Evolutionary conservation across 1,140 invertebrate species (phyloP).

Genomic region (Neuroterus valhalla): DNA sequence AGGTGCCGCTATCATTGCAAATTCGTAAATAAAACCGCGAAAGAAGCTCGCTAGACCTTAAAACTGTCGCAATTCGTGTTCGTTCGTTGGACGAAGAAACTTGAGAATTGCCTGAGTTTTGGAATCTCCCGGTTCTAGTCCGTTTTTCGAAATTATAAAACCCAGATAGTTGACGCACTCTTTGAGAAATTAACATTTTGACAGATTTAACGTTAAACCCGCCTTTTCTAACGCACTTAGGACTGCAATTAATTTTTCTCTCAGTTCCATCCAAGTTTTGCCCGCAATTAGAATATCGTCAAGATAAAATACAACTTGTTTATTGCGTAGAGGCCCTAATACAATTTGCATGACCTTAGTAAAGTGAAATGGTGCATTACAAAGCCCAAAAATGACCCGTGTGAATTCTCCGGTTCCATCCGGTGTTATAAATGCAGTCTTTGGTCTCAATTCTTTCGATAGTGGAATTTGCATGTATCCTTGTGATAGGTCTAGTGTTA

Average conservation of each 20-base stretch:
- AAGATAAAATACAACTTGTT: neutral
- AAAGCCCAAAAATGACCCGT: neutral
- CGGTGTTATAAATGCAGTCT: neutral
- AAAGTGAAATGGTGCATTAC: neutral
- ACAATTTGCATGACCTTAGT: neutral
- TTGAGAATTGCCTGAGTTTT: too few relatives aligned
- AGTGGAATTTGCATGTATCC: neutral
- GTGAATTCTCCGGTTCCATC: neutral
- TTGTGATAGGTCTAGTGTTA: neutral
- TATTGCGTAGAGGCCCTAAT: neutral
- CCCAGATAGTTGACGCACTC: neutral
- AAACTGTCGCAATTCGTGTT: too few relatives aligned
- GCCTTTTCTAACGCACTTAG: neutral
- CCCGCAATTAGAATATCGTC: neutral
- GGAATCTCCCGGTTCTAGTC: too few relatives aligned
- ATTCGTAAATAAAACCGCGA: too few relatives aligned
- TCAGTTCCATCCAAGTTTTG: neutral
- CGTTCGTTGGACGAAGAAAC: too few relatives aligned
- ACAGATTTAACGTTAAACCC: neutral
- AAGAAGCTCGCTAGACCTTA: too few relatives aligned
- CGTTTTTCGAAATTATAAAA: neutral
- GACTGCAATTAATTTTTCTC: neutral
- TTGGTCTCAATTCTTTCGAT: neutral
- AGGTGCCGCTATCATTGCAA: too few relatives aligned
- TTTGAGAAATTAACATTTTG: neutral